These are phyloP conservation scores for Glyptemys insculpta DNA, from an alignment of 2,797 vertebrate genomes.

Conservation along the genomic window DNA sequence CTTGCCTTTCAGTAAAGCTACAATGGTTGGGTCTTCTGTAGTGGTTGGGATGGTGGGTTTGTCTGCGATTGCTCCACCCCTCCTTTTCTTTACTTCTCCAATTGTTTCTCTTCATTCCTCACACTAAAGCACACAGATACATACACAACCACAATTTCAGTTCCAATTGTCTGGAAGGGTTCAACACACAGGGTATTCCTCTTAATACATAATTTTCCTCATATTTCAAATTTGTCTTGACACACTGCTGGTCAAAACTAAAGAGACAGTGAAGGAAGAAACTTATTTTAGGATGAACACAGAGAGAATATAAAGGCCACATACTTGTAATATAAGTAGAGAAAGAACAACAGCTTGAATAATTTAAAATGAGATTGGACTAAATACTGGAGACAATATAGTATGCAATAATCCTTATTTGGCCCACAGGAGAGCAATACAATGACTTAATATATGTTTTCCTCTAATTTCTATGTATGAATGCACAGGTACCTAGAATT, in stretches of 20 bases:
- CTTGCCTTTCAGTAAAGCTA: conserved; percentile 66
- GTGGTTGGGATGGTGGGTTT: not conserved
- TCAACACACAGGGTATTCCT: rapidly evolving
- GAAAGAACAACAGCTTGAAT: rapidly evolving
- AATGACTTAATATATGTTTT: not conserved
- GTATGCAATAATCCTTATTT: not conserved
- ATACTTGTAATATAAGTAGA: not conserved
- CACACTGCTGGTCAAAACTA: not conserved
- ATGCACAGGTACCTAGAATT: rapidly evolving
- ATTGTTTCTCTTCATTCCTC: conserved; percentile 70
- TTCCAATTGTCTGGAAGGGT: rapidly evolving
- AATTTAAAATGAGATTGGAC: not conserved
- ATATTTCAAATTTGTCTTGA: not conserved
- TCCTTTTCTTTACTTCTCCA: conserved; percentile 49
- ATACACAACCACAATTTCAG: rapidly evolving
- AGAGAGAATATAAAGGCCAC: too few species aligned
- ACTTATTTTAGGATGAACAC: not conserved
- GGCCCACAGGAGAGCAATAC: not conserved
- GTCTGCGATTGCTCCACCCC: conserved; percentile 22
- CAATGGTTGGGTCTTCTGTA: not conserved
- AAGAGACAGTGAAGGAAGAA: not conserved
- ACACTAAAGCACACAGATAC: not conserved
- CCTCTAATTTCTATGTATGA: not conserved
- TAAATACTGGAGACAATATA: rapidly evolving
- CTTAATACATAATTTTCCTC: not conserved